Percentiles rank a stretch among this genome's conserved stretches.
Conservation (phyloP, 2,797 vertebrate genomes). For the Microctenopoma steveboyesi region DNA sequence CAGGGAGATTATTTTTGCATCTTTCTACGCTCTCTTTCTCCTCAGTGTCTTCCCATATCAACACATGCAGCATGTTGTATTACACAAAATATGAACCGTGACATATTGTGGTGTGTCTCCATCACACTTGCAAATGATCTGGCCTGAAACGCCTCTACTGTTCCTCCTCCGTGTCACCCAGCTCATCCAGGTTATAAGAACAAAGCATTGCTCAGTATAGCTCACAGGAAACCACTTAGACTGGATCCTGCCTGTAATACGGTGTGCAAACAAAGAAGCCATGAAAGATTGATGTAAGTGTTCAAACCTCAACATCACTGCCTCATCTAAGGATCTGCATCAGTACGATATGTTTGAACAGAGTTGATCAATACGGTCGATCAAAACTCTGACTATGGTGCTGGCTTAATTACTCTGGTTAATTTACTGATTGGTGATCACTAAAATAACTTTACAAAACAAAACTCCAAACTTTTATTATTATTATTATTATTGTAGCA, state of each 20-base stretch:
- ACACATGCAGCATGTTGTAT: background rate
- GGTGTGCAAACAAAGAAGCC: constrained; percentile 77
- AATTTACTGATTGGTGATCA: background rate
- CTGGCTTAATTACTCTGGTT: background rate
- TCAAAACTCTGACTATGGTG: background rate
- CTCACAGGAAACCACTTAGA: constrained; percentile 76
- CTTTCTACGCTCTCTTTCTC: background rate
- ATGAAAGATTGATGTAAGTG: constrained; percentile 78
- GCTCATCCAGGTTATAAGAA: constrained; percentile 54
- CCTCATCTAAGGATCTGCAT: constrained; percentile 26
- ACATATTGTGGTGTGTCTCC: background rate
- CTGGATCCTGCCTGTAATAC: constrained; percentile 68
- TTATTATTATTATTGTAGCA: background rate
- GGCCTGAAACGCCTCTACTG: constrained; percentile 12
- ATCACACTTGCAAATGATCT: constrained; percentile 17
- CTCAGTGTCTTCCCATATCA: background rate
- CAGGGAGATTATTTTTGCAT: background rate
- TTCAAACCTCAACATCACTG: constrained; percentile 67
- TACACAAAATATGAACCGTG: background rate
- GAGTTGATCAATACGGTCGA: constrained; percentile 1
- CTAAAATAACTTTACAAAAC: background rate
- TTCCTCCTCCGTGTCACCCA: constrained; percentile 28
- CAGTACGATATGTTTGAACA: background rate
- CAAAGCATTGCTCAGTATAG: constrained; percentile 58
- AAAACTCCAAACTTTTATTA: background rate